Conservation (phyloP, 2,113 vertebrate genomes). For the Nibea coibor region DNA sequence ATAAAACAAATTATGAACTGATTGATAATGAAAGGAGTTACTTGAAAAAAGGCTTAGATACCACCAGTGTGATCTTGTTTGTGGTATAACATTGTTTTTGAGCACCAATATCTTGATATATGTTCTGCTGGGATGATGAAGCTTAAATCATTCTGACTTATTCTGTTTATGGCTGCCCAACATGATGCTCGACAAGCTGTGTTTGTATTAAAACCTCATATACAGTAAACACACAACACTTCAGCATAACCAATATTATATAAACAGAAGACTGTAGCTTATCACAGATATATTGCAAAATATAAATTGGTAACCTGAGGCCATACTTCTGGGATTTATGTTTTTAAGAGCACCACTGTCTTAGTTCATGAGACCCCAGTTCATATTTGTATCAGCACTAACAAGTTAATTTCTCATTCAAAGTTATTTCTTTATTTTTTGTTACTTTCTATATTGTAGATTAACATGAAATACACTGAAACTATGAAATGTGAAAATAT, state of each 20-base stretch:
- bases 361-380: background rate
- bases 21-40: too few species aligned
- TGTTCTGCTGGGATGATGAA: background rate
- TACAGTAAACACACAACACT: background rate
- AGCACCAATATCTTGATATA: background rate
- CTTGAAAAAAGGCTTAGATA: too few species aligned
- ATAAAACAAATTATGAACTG: too few species aligned
- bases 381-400: background rate
- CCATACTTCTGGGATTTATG: background rate
- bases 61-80: background rate
- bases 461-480: too few species aligned
- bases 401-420: too few species aligned
- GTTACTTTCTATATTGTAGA: too few species aligned
- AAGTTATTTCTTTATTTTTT: too few species aligned
- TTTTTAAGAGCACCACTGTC: background rate
- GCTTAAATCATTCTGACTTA: background rate
- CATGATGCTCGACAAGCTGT: background rate
- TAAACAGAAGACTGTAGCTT: background rate
- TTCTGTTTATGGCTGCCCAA: background rate
- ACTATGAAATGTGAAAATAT: too few species aligned
- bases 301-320: background rate
- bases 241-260: background rate
- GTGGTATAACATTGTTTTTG: background rate
- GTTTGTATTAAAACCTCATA: background rate
- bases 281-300: background rate